Evolutionary conservation across 2,888 invertebrate genomes (phyloP).

Genomic region (Agrotis puta): DNA sequence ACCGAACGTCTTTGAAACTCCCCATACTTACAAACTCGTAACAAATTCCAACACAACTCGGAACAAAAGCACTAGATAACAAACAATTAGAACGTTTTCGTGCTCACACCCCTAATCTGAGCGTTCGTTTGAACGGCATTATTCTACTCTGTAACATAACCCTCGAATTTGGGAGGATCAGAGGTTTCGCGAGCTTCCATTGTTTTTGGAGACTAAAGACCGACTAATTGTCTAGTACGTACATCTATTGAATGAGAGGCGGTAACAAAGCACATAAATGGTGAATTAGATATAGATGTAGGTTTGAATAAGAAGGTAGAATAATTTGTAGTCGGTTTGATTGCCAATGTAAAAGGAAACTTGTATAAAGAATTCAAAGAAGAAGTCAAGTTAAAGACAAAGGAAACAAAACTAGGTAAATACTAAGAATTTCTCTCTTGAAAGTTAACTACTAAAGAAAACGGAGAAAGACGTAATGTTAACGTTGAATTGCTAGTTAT

Average conservation of each 20-base stretch:
- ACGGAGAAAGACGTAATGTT: slow-evolving; percentile 10
- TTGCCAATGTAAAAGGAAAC: slow-evolving; percentile 20
- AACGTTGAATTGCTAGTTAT: background rate
- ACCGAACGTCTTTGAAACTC: slow-evolving; percentile 17
- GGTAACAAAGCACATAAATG: slow-evolving; percentile 34
- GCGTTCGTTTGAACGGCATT: slow-evolving; percentile 65
- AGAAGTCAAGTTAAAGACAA: slow-evolving; percentile 32
- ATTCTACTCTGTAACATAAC: slow-evolving; percentile 72
- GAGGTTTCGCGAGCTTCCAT: slow-evolving; percentile 67
- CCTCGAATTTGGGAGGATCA: slow-evolving; percentile 69
- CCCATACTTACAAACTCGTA: slow-evolving; percentile 32
- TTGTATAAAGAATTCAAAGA: slow-evolving; percentile 26
- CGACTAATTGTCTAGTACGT: slow-evolving; percentile 63
- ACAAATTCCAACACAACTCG: slow-evolving; percentile 51
- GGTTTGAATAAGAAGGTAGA: slow-evolving; percentile 4
- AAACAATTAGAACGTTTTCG: slow-evolving; percentile 81
- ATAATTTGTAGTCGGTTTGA: slow-evolving; percentile 25
- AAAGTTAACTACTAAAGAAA: slow-evolving; percentile 5
- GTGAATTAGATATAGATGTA: slow-evolving; percentile 12
- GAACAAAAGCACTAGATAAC: slow-evolving; percentile 79
- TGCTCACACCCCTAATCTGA: slow-evolving; percentile 75
- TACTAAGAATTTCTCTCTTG: slow-evolving; percentile 6
- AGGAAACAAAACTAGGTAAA: slow-evolving; percentile 24
- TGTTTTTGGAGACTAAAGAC: slow-evolving; percentile 67
- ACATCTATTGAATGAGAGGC: slow-evolving; percentile 53